These are phyloP conservation scores for Triplophysa bombifrons DNA, from an alignment of 2,797 vertebrate genomes.

Conservation along the genomic window DNA sequence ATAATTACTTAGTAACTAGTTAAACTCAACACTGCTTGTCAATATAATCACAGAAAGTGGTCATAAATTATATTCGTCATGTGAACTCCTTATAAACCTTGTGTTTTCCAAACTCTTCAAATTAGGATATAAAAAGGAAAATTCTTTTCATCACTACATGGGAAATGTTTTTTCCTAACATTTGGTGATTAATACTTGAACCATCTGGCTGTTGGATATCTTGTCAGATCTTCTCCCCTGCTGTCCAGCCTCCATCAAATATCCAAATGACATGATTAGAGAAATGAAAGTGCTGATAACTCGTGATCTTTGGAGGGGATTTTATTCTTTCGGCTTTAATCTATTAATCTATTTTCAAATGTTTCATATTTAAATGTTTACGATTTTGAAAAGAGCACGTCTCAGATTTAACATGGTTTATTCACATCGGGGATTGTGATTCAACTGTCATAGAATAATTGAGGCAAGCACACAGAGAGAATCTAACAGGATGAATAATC, in stretches of 20 bases:
- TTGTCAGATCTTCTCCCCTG: neutral
- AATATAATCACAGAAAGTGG: neutral
- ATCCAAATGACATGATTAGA: neutral
- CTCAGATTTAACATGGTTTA: neutral
- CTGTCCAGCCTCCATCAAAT: neutral
- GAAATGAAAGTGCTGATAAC: neutral
- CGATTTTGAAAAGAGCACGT: too few species aligned
- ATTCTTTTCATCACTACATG: neutral
- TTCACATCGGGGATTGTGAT: neutral
- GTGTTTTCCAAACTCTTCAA: neutral
- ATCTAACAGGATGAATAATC: neutral
- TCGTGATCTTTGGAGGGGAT: neutral
- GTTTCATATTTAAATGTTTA: too few species aligned
- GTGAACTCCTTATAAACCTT: neutral
- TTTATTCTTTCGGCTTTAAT: neutral
- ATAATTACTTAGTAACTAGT: too few species aligned
- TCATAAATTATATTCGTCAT: neutral
- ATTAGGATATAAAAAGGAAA: neutral
- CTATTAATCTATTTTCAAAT: neutral
- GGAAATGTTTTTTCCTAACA: neutral
- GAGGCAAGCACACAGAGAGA: neutral
- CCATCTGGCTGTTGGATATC: conserved; percentile 24
- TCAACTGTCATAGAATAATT: neutral
- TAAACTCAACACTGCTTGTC: neutral
- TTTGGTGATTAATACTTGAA: neutral